phyloP scores from a whole-genome alignment of 2,797 vertebrate species.

The Chromis chromis region DNA sequence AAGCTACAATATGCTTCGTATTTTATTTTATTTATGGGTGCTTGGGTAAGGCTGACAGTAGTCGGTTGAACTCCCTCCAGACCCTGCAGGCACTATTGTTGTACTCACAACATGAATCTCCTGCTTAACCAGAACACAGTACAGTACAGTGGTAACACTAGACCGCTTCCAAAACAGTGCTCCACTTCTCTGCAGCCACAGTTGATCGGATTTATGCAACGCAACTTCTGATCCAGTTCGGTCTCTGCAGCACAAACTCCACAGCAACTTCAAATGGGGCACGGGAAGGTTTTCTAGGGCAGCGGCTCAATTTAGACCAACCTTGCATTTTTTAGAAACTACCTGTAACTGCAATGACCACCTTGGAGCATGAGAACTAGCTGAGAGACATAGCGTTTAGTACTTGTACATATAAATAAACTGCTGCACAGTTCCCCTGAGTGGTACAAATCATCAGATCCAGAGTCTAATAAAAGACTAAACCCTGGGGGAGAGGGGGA shows the following conservation, averaged over 20 bases:
- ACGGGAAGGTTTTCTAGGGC: constrained; percentile 2
- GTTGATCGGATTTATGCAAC: constrained; percentile 21
- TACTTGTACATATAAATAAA: constrained; percentile 45
- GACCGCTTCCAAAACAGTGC: constrained; percentile 24
- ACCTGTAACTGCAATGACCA: constrained; percentile 20
- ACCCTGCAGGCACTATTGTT: constrained; percentile 28
- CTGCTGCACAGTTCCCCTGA: neutral
- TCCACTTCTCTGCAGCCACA: constrained; percentile 23
- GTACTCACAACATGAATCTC: constrained; percentile 53
- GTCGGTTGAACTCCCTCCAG: constrained; percentile 2
- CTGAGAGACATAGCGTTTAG: neutral
- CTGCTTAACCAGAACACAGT: constrained; percentile 53
- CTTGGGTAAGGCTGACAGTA: constrained; percentile 17
- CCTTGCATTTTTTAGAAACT: constrained; percentile 6
- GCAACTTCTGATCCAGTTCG: constrained; percentile 2
- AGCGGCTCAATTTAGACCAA: constrained; percentile 39
- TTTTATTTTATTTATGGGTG: neutral
- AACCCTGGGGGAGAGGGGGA: neutral
- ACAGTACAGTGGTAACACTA: constrained; percentile 39
- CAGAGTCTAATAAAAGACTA: constrained; percentile 42
- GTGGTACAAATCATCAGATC: constrained; percentile 24
- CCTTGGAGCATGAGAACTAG: constrained; percentile 1
- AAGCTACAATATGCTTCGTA: neutral
- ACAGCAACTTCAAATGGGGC: neutral
- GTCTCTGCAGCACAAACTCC: neutral